A percentile compares a stretch with the other conserved stretches of the same genome.
Conservation (phyloP, 2,888 invertebrate genomes). For the Rhodophaea formosa region DNA sequence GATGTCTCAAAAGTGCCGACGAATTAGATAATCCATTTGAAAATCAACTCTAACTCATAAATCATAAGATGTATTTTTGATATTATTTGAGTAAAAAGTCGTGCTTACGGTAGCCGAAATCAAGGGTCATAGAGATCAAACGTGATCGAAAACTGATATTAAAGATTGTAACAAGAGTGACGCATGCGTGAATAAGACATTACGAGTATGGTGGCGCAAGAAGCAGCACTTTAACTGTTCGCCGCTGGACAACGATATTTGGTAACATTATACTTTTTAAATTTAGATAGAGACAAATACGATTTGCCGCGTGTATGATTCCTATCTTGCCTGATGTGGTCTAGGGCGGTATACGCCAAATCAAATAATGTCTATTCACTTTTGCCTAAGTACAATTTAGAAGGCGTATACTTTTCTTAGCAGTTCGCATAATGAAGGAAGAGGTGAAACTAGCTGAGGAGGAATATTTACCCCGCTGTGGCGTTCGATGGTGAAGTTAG, state of each 20-base stretch:
- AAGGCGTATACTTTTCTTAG: too few species aligned
- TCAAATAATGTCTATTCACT: too few species aligned
- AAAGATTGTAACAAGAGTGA: constrained; percentile 68
- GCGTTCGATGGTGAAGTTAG: too few species aligned
- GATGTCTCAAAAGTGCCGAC: constrained; percentile 58
- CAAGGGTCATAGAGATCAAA: constrained; percentile 75
- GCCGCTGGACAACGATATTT: constrained; percentile 20
- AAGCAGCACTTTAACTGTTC: constrained; percentile 37
- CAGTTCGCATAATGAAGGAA: too few species aligned
- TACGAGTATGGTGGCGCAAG: constrained; percentile 49
- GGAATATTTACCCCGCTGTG: too few species aligned
- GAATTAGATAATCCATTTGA: neutral
- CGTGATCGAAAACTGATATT: constrained; percentile 78
- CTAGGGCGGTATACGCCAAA: too few species aligned
- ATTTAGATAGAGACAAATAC: too few species aligned
- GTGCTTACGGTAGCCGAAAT: constrained; percentile 78
- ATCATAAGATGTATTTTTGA: neutral
- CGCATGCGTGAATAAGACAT: constrained; percentile 77
- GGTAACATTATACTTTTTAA: constrained; percentile 5
- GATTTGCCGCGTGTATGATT: too few species aligned
- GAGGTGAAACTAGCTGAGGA: too few species aligned
- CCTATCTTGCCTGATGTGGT: too few species aligned
- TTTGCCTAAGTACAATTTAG: too few species aligned
- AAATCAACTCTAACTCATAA: constrained; percentile 1
- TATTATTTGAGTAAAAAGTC: constrained; percentile 40